Base-by-base conservation (phyloP, 2,113 vertebrate genomes). In the Odontophorus gujanensis region DNA sequence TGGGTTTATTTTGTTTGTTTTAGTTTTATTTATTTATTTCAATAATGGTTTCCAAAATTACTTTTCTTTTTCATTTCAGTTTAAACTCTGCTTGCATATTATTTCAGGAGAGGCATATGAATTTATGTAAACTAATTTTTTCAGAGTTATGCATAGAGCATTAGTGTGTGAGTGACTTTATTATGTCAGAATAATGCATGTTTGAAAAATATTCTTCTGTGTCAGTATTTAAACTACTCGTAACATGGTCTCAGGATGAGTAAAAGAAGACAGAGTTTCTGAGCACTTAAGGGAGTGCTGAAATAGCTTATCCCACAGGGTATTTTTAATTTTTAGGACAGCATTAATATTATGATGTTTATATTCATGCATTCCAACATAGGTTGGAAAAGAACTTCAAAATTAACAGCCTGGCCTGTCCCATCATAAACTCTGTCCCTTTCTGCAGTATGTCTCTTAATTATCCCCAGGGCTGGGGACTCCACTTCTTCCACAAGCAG, bases 41-140 rank as follows among this genome's bases (percentile, higher is more conserved):
- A 53, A 6, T 73, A 21, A 58, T 83, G 11, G 13, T 47, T 93
- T 86, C 24, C 19, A 90, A 89, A 87, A 59, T 47, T 79, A 18
- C 2, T 68, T 91, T 89, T 89, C 24, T 66, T 81, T 26, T n/a
- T 76, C 7, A 11, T 85, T 38, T 94, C 36, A 81, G 26, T 96
- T 89, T 81, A 72, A 83, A 87, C 69, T 90, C 50, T 59, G 9
- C 8, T n/a, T 91, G 91, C 38, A 89, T 22, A 26, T 72, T 57
- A 85, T 79, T 71, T 62, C 9, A 79, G 32, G 68, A 17, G 69
- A 78, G 36, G 1, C 7, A 47, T 28, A n/a, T 85, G 63, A 87
- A 81, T 82, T 93, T 73, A 36, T 30, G 36, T 93, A 25, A 94
- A 89, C 61, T 81, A 90, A 65, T 59, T 17, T 89, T 79, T 79